phyloP scores from a whole-genome alignment of 2,888 invertebrate genomes.

The Notocelia uddmanniana region DNA sequence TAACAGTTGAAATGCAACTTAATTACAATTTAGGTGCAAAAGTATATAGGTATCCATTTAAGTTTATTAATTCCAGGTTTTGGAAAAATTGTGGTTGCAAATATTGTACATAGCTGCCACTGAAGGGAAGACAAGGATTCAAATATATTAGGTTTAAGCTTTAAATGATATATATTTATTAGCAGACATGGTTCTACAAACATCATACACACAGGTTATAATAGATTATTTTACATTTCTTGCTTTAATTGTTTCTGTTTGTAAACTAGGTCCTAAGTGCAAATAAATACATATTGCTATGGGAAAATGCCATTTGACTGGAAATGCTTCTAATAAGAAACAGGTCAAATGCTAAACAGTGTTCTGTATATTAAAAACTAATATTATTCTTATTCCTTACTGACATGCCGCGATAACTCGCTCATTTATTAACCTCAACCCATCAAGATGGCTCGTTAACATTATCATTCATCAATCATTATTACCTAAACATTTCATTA shows the following conservation, averaged over 20 bases:
- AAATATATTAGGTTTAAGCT: too few species aligned
- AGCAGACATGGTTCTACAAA: too few species aligned
- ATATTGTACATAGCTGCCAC: too few species aligned
- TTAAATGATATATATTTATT: too few species aligned
- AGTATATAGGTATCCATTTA: too few species aligned
- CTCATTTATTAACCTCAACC: conserved; percentile 21
- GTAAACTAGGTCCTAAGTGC: not conserved
- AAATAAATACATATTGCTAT: not conserved
- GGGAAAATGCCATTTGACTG: not conserved
- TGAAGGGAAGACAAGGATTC: too few species aligned
- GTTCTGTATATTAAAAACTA: conserved; percentile 4
- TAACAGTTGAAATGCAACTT: too few species aligned
- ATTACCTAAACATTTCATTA: not conserved
- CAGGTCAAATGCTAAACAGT: conserved; percentile 3
- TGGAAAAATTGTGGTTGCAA: too few species aligned
- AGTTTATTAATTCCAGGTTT: too few species aligned
- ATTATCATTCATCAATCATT: not conserved
- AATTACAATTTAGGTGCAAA: too few species aligned
- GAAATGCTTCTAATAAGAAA: conserved; percentile 11
- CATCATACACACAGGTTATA: too few species aligned
- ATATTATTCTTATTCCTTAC: not conserved
- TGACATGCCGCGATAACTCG: conserved; percentile 1
- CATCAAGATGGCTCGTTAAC: conserved; percentile 3
- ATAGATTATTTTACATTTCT: too few species aligned
- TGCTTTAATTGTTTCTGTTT: not conserved